A percentile compares a stretch with the other conserved stretches of the same genome.
Conservation (phyloP, 2,113 vertebrate genomes). For the Dasyprocta punctata region DNA sequence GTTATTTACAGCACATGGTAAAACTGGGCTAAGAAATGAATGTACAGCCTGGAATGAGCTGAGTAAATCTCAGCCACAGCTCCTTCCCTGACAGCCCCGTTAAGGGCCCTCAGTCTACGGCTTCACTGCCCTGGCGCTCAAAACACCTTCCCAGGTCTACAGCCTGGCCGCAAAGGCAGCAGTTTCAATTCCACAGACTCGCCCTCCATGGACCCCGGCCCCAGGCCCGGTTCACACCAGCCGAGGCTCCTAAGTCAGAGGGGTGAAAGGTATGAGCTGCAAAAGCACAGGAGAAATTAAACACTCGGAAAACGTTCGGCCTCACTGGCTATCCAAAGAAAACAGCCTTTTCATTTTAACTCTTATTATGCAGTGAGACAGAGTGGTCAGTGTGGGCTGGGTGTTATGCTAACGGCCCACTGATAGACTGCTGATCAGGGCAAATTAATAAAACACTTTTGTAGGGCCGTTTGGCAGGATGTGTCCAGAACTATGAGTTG, state of each 20-base stretch:
- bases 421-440: not conserved
- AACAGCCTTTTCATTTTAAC: not conserved
- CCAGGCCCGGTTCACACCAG: not conserved
- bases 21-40: slow-evolving; percentile 68
- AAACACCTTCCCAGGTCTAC: slow-evolving; percentile 13
- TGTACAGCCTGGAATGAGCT: slow-evolving; percentile 61
- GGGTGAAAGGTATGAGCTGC: not conserved
- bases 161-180: not conserved
- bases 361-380: slow-evolving; percentile 1
- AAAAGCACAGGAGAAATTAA: slow-evolving; percentile 10
- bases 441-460: not conserved
- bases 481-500: not conserved
- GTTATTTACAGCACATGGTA: slow-evolving; percentile 58
- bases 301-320: not conserved
- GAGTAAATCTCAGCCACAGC: slow-evolving; percentile 70
- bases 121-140: not conserved
- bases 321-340: not conserved
- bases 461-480: not conserved
- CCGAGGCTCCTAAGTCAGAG: not conserved
- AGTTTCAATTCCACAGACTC: slow-evolving; percentile 11
- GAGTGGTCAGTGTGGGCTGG: not conserved
- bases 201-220: not conserved
- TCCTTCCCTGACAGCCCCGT: slow-evolving; percentile 48
- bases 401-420: not conserved
- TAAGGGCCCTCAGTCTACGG: slow-evolving; percentile 44